These are phyloP conservation scores for Heliconius cydno DNA, from an alignment of 2,888 invertebrate species.

Conservation along the genomic window DNA sequence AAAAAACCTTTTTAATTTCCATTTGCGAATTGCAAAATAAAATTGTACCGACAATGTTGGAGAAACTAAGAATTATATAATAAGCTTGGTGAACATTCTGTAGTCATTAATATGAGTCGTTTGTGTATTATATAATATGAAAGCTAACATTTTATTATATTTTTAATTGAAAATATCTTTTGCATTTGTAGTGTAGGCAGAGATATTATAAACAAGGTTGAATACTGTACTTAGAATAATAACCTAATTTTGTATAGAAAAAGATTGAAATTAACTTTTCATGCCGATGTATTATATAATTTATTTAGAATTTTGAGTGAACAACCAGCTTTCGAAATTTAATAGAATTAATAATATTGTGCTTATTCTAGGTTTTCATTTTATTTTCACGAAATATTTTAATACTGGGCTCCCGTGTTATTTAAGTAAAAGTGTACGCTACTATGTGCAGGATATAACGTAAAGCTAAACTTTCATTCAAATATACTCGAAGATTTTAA, in stretches of 20 bases:
- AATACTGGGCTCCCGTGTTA: background rate
- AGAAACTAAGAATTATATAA: constrained; percentile 32
- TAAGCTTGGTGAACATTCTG: constrained; percentile 16
- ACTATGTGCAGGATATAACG: background rate
- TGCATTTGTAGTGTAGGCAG: background rate
- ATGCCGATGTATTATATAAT: background rate
- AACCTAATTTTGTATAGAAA: background rate
- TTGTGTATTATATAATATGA: background rate
- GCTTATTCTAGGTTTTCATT: too few relatives aligned
- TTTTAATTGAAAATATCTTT: background rate
- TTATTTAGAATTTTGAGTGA: too few relatives aligned
- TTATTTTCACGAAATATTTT: background rate
- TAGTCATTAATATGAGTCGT: background rate
- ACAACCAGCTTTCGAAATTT: too few relatives aligned
- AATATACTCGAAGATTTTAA: background rate
- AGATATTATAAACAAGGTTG: background rate
- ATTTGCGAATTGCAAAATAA: constrained; percentile 41
- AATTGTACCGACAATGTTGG: constrained; percentile 27
- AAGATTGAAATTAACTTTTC: background rate
- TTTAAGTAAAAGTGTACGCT: background rate
- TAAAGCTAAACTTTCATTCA: background rate
- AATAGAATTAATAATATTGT: too few relatives aligned
- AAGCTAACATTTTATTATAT: background rate
- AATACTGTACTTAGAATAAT: background rate
- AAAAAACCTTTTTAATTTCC: constrained; percentile 41